These are phyloP conservation scores for Lycophotia porphyrea DNA, from an alignment of 2,888 invertebrate species.

Conservation along the genomic window DNA sequence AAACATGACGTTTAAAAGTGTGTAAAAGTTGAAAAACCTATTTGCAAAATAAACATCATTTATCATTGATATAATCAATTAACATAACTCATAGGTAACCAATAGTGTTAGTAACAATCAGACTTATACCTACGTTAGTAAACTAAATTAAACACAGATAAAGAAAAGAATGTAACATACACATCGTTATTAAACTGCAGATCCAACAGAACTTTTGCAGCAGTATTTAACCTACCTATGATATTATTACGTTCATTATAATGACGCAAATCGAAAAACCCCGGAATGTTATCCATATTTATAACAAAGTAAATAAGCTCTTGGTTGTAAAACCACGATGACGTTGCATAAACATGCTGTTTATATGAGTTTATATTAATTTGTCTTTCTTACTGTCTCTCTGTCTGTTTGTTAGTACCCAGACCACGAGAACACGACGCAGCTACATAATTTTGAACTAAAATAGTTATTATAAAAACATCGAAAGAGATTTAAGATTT, in stretches of 20 bases:
- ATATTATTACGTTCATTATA: not conserved
- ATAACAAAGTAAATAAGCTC: conserved; percentile 23
- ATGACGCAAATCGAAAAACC: not conserved
- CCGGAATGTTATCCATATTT: conserved; percentile 4
- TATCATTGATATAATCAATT: no score
- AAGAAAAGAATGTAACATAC: no score
- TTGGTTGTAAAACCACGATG: conserved; percentile 1
- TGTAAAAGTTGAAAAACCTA: no score
- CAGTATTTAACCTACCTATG: no score
- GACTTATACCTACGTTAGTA: no score
- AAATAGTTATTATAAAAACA: not conserved
- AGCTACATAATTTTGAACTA: not conserved
- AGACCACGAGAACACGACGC: not conserved
- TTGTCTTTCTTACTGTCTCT: not conserved
- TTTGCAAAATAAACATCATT: no score
- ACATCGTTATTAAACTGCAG: no score
- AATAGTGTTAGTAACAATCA: no score
- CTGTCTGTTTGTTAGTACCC: not conserved
- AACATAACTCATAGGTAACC: no score
- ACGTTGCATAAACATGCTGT: not conserved
- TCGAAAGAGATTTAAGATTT: not conserved
- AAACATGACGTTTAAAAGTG: no score
- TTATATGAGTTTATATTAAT: conserved; percentile 14
- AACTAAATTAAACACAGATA: no score
- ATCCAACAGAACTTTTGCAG: no score